Evolutionary conservation across 2,113 vertebrate genomes (phyloP), one percentile per base, ranked within the genome.

Genomic region (Equus przewalskii): DNA sequence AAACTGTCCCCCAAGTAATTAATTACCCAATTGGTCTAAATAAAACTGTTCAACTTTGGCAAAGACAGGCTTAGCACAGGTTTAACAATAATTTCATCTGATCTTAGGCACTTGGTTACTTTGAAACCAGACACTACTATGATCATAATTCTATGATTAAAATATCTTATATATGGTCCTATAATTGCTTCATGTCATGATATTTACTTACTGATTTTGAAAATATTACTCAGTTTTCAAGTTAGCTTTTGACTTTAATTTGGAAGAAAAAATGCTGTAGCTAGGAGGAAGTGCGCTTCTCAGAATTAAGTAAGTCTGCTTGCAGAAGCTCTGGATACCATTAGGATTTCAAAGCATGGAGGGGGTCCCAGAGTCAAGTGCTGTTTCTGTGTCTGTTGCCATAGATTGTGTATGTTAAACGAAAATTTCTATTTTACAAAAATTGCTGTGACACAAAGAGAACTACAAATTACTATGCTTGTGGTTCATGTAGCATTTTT

Each of bases 141-240:
- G 94, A 67, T 88, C 85, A 15, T 73, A 36, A 97, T 85, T 86
- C 4, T 83, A 44, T 51, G 73, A 84, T 84, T 67, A 81, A 60
- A 97, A 85, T 83, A 94, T 88, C 33, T 78, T 54, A 46, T 33
- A 18, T 56, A 70, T 60, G 22, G 22, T 21, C 84, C 64, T 80
- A n/a, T 73, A 69, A 82, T 49, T 96, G 64, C 18, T 72, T 82
- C 92, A 79, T 65, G 22, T 86, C n/a, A 65, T 49, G 79, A 67
- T 91, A 84, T 96, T 82, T 96, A 91, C 67, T 93, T 93, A 69
- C 58, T 88, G 6, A 69, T 82, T 93, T 94, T 97, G 94, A 95
- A 97, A 93, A 76, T 67, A 93, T 97, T 89, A 83, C 88, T 98
- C 93, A 86, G 30, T 49, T 95, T 97, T 97, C n/a, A 95, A 94